phyloP scores from a whole-genome alignment of 2,113 vertebrate species.

The Microcebus griseorufus region DNA sequence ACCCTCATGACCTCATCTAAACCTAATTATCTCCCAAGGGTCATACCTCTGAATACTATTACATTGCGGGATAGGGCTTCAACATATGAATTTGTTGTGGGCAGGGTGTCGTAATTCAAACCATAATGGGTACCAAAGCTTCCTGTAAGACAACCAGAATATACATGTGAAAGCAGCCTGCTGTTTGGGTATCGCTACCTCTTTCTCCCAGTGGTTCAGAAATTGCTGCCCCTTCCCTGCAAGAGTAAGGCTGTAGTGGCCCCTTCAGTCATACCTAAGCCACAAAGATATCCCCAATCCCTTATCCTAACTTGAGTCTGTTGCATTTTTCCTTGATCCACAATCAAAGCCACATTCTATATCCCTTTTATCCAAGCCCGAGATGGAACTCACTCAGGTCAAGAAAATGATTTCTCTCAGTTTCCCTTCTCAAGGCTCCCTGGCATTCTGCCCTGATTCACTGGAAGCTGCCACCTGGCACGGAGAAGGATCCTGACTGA shows the following conservation, averaged over 20 bases:
- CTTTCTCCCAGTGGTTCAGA: not conserved
- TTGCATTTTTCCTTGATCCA: not conserved
- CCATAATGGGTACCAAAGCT: not conserved
- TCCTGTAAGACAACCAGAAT: not conserved
- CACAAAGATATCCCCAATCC: not conserved
- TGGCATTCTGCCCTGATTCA: not conserved
- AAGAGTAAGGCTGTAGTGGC: not conserved
- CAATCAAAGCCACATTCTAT: not conserved
- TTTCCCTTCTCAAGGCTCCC: not conserved
- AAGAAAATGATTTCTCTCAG: not conserved
- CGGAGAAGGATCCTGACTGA: not conserved
- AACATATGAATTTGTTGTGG: not conserved
- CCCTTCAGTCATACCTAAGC: not conserved
- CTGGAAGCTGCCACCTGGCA: not conserved
- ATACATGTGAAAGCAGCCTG: not conserved
- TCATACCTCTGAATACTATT: no score
- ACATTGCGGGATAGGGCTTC: not conserved
- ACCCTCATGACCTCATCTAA: not conserved
- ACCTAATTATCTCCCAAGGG: not conserved
- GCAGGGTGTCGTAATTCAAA: not conserved
- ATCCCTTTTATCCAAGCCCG: not conserved
- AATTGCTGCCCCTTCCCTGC: not conserved
- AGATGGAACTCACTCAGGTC: not conserved
- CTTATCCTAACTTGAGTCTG: not conserved
- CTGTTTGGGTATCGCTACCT: accelerated